These are phyloP conservation scores for Balearica regulorum DNA, from an alignment of 2,797 vertebrate species.

Conservation along the genomic window DNA sequence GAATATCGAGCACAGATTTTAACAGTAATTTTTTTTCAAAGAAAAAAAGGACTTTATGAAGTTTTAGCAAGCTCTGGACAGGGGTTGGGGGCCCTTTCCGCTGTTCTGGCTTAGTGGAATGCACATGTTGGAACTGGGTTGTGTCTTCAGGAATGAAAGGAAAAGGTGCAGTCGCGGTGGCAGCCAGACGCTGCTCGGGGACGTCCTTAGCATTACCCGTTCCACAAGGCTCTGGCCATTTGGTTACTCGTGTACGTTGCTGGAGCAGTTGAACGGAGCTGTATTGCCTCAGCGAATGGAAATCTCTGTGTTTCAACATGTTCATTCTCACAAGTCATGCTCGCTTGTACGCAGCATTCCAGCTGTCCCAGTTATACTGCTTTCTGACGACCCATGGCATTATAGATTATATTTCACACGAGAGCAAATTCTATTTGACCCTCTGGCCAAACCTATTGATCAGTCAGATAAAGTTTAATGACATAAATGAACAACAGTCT, in stretches of 20 bases:
- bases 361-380: background rate
- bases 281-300: background rate
- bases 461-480: background rate
- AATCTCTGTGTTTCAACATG: background rate
- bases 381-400: background rate
- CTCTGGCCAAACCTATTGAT: background rate
- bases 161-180: background rate
- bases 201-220: background rate
- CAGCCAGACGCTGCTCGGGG: background rate
- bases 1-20: background rate
- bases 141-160: background rate
- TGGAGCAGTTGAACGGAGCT: background rate
- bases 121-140: background rate
- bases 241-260: background rate
- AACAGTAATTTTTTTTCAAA: background rate
- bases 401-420: background rate
- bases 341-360: background rate
- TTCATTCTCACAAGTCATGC: background rate
- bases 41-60: background rate
- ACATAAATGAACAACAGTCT: background rate
- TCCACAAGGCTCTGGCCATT: background rate
- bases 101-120: background rate
- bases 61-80: background rate
- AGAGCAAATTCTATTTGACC: background rate
- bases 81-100: accelerated